Evolutionary conservation across 2,797 vertebrate genomes (phyloP), one percentile per base, ranked within the genome.

Genomic region (Pseudochirops cupreus): DNA sequence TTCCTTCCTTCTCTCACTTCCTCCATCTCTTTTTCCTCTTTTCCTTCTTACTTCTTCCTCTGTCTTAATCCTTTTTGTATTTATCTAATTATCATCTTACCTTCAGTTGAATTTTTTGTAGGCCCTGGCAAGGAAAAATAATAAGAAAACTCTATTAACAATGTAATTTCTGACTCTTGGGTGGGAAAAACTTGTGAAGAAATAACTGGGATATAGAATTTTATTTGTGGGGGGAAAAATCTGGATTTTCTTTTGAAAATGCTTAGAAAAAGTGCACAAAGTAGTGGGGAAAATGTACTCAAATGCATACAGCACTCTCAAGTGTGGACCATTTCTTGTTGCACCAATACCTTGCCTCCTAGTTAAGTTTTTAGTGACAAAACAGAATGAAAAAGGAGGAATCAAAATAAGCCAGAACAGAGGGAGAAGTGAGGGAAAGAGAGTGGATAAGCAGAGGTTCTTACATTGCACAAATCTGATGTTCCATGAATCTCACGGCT

Each of bases 251-350:
- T 59, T 29, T 46, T 91, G 58, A 92, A 95, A 96, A 52, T 96
- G 93, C n/a, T 93, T 96, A 92, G 92, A 16, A 24, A 95, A 94
- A n/a, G 18, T 97, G 95, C 16, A 92, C 93, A 95, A 58, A 96
- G 50, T 59, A 1, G 58, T 93, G 54, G 91, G 31, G 94, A 94
- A 46, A 91, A 59, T 29, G 94, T 94, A 90, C 3, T 93, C 16
- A 26, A 58, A 52, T 92, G 31, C 90, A 93, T 87, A 50, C 29
- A 96, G 97, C 95, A 92, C 31, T 4, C 58, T 96, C 52, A 82
- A 57, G 58, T 95, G 39, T 95, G 9, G 53, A 92, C 93, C 56
- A 91, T 62, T 97, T 97, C 93, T 82, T 94, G 94, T 95, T 98
- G 91, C 96, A 67, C 58, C 94, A 58, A 91, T 21, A 92, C 54